These are phyloP conservation scores for Drosophila leontia DNA, from an alignment of 1,140 invertebrate species.

Conservation along the genomic window DNA sequence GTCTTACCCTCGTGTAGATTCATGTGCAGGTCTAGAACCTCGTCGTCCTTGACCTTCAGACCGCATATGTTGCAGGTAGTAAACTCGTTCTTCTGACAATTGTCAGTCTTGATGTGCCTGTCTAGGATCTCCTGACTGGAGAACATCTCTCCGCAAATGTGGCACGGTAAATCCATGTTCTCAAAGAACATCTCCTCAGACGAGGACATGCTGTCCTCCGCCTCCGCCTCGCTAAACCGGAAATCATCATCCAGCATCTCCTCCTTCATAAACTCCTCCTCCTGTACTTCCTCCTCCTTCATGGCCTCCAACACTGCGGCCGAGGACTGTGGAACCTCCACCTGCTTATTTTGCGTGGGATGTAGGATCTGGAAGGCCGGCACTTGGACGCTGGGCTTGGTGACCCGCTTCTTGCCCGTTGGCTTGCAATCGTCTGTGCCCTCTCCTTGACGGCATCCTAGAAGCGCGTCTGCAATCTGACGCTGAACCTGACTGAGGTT, in stretches of 20 bases:
- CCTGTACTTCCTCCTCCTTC: slow-evolving; percentile 15
- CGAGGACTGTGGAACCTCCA: slow-evolving; percentile 3
- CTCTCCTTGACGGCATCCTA: slow-evolving; percentile 56
- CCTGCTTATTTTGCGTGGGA: neutral
- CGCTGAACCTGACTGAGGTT: slow-evolving; percentile 71
- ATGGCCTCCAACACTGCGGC: neutral
- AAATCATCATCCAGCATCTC: slow-evolving; percentile 44
- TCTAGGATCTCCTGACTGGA: slow-evolving; percentile 62
- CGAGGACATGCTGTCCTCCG: slow-evolving; percentile 48
- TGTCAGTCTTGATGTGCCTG: slow-evolving; percentile 65
- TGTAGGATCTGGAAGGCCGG: slow-evolving; percentile 35
- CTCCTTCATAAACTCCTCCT: slow-evolving; percentile 35
- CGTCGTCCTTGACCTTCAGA: slow-evolving; percentile 73
- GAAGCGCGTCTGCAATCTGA: slow-evolving; percentile 61
- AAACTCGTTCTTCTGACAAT: slow-evolving; percentile 64
- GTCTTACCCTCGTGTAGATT: slow-evolving; percentile 81
- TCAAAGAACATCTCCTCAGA: slow-evolving; percentile 50
- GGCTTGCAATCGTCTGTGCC: neutral
- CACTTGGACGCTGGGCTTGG: slow-evolving; percentile 34
- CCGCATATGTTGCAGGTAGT: slow-evolving; percentile 69
- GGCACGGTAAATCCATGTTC: slow-evolving; percentile 58
- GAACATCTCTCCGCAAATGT: slow-evolving; percentile 71
- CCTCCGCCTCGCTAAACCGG: slow-evolving; percentile 48
- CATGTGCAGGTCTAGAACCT: slow-evolving; percentile 80
- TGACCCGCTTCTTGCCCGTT: slow-evolving; percentile 27